Evolutionary conservation across 2,888 invertebrate species (phyloP).

Genomic region (Mellilla xanthometata): DNA sequence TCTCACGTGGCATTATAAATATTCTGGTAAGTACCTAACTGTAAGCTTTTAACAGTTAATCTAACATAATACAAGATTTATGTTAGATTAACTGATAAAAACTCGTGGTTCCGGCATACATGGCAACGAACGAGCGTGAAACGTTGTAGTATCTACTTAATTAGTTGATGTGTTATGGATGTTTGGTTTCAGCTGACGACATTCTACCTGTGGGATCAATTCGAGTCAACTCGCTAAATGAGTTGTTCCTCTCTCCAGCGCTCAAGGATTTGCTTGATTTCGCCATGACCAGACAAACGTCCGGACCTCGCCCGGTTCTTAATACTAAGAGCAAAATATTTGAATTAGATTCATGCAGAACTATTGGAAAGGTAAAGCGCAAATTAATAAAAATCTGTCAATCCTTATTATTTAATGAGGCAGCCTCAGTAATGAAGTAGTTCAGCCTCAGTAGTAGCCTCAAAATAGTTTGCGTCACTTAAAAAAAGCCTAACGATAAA

Average conservation of each 20-base stretch:
- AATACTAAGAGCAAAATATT: conserved; percentile 85
- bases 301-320: conserved; percentile 70
- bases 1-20: conserved; percentile 91
- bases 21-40: conserved; percentile 84
- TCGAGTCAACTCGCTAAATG: conserved; percentile 65
- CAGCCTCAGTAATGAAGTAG: no score
- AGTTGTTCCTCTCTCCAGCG: conserved; percentile 63
- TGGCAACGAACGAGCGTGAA: no score
- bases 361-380: conserved; percentile 79
- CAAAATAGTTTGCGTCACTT: no score
- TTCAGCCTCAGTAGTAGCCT: no score
- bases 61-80: no score
- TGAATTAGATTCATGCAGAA: conserved; percentile 85
- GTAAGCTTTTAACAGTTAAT: no score
- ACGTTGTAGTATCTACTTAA: background rate
- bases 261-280: conserved; percentile 76
- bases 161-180: no score
- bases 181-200: conserved; percentile 81
- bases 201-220: conserved; percentile 83
- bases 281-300: conserved; percentile 56
- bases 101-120: no score
- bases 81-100: no score
- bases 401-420: no score
- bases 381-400: no score
- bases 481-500: no score